Conservation (phyloP, 2,888 invertebrate genomes). For the Nycteola revayana region DNA sequence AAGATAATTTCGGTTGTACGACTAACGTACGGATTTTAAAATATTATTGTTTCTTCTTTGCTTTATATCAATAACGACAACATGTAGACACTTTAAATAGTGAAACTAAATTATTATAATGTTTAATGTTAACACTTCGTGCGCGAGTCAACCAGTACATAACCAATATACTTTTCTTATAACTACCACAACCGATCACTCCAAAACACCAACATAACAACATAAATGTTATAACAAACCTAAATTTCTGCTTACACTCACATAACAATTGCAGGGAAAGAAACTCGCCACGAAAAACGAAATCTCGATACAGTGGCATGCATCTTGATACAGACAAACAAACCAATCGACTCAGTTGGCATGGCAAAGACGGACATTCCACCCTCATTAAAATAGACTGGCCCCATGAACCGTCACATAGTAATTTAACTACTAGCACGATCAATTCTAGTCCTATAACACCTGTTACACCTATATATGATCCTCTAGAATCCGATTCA, state of each 20-base stretch:
- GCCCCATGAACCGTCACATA: constrained; percentile 60
- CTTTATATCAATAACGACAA: no score
- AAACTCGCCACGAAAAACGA: constrained; percentile 68
- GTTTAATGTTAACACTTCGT: no score
- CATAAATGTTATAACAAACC: constrained; percentile 22
- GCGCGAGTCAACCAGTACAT: no score
- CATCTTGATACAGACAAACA: constrained; percentile 46
- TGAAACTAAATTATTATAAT: no score
- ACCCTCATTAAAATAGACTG: constrained; percentile 74
- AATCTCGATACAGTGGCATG: constrained; percentile 63
- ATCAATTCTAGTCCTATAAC: constrained; percentile 61
- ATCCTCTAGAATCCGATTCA: constrained; percentile 71
- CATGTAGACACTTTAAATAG: no score
- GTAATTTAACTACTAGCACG: constrained; percentile 58
- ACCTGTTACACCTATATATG: constrained; percentile 63
- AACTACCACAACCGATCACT: constrained; percentile 4
- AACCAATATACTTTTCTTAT: no score
- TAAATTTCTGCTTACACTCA: constrained; percentile 33
- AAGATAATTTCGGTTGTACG: no score
- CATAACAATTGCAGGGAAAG: constrained; percentile 66
- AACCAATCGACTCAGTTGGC: constrained; percentile 63
- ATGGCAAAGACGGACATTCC: constrained; percentile 72
- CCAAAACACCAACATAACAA: constrained; percentile 7
- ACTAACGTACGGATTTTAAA: no score
- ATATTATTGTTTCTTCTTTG: no score